Conservation (phyloP, 2,888 invertebrate genomes). For the Orthonychiurus folsomi region DNA sequence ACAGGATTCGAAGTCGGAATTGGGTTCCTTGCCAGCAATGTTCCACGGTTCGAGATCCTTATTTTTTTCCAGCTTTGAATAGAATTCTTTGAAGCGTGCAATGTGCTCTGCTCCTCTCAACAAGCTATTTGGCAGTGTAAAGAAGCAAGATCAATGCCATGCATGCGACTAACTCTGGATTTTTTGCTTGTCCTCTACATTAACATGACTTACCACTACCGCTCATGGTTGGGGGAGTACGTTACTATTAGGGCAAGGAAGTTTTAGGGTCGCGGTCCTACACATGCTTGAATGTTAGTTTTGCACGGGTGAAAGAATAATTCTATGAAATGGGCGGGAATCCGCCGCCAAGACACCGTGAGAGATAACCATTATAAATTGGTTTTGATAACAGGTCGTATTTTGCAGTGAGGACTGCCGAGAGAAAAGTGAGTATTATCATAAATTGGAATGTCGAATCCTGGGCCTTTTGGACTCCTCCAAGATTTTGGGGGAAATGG, state of each 20-base stretch:
- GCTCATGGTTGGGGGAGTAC: too few species aligned
- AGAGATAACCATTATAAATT: not conserved
- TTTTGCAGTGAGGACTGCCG: constrained; percentile 46
- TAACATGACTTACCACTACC: too few species aligned
- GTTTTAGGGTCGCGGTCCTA: too few species aligned
- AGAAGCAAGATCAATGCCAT: constrained; percentile 39
- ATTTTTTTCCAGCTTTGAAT: not conserved
- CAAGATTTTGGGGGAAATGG: constrained; percentile 40
- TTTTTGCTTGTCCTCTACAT: too few species aligned
- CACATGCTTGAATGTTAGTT: too few species aligned
- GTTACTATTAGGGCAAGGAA: too few species aligned
- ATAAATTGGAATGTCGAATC: constrained; percentile 45
- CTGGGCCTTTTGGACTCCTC: constrained; percentile 36
- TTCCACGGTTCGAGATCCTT: constrained; percentile 36
- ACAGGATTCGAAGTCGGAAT: constrained; percentile 16
- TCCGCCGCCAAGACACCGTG: too few species aligned
- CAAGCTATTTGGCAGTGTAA: too few species aligned
- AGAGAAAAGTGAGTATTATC: constrained; percentile 43
- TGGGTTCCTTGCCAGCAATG: constrained; percentile 41
- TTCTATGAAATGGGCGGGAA: too few species aligned
- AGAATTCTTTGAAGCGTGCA: not conserved
- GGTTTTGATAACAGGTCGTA: constrained; percentile 42
- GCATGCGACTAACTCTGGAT: too few species aligned
- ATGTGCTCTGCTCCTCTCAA: constrained; percentile 1
- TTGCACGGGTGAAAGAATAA: too few species aligned